These are phyloP conservation scores for Cynoglossus semilaevis DNA, from an alignment of 2,113 vertebrate species.

Conservation along the genomic window DNA sequence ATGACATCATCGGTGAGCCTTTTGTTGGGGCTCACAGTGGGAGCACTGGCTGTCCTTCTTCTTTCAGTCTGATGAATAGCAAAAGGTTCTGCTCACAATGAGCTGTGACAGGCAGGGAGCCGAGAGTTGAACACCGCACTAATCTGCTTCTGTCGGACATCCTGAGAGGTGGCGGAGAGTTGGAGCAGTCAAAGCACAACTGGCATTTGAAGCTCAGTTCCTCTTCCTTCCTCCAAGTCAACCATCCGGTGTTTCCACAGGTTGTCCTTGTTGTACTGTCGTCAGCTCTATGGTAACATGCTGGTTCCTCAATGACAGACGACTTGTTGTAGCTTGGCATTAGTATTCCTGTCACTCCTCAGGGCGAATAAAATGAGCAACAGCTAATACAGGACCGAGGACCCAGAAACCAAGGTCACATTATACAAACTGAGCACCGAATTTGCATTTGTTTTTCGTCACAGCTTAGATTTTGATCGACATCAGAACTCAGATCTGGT, in stretches of 20 bases:
- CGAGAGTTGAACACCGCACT: constrained; percentile 37
- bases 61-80: constrained; percentile 56
- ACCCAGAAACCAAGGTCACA: constrained; percentile 32
- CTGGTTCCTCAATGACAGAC: constrained; percentile 45
- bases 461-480: constrained; percentile 57
- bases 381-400: constrained; percentile 41
- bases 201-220: constrained; percentile 9
- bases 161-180: constrained; percentile 43
- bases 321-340: constrained; percentile 40
- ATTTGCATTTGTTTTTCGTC: constrained; percentile 38
- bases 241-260: constrained; percentile 34
- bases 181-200: not conserved
- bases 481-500: constrained; percentile 63
- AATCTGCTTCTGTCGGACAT: constrained; percentile 54
- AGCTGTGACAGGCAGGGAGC: constrained; percentile 11
- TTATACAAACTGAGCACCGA: too few relatives aligned
- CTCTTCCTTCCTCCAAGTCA: constrained; percentile 17
- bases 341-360: constrained; percentile 50
- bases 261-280: constrained; percentile 11
- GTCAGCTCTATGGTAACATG: constrained; percentile 50
- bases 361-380: constrained; percentile 13
- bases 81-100: constrained; percentile 55
- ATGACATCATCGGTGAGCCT: constrained; percentile 66
- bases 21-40: constrained; percentile 28
- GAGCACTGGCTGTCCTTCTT: constrained; percentile 24